A percentile compares a stretch with the other conserved stretches of the same genome.
phyloP scores from a whole-genome alignment of 2,888 invertebrate species.

The Dinocampus coccinellae region DNA sequence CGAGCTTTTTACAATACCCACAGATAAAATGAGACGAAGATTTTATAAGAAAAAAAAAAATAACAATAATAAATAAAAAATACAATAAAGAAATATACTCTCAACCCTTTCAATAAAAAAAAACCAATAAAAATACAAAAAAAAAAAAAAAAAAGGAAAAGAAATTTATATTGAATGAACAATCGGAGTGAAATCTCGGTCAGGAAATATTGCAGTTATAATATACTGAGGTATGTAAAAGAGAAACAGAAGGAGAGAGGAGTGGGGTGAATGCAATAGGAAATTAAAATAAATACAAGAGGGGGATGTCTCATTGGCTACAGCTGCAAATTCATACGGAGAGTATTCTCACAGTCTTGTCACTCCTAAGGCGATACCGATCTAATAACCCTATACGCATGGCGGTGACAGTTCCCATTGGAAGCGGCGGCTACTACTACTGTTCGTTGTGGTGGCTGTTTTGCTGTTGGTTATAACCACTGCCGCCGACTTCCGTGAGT shows the following conservation, averaged over 20 bases:
- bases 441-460: slow-evolving; percentile 18
- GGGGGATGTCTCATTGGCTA: slow-evolving; percentile 32
- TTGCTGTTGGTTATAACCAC: slow-evolving; percentile 1
- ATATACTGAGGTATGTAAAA: neutral
- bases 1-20: too few relatives aligned
- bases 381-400: slow-evolving; percentile 51
- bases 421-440: slow-evolving; percentile 30
- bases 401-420: slow-evolving; percentile 43
- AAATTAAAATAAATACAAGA: neutral
- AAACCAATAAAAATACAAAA: neutral
- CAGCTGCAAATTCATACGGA: slow-evolving; percentile 46
- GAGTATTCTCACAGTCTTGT: slow-evolving; percentile 48
- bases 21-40: too few relatives aligned
- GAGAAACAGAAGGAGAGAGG: slow-evolving; percentile 6
- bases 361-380: slow-evolving; percentile 48
- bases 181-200: slow-evolving; percentile 27
- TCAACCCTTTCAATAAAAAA: neutral
- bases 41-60: too few relatives aligned
- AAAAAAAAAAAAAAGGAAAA: neutral
- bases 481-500: slow-evolving; percentile 47
- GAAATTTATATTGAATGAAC: slow-evolving; percentile 5
- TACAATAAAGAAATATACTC: neutral
- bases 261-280: neutral
- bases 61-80: too few relatives aligned
- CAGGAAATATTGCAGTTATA: slow-evolving; percentile 26